A percentile compares a stretch with the other conserved stretches of the same genome.
Conservation (phyloP, 2,113 vertebrate genomes). For the Merops nubicus region DNA sequence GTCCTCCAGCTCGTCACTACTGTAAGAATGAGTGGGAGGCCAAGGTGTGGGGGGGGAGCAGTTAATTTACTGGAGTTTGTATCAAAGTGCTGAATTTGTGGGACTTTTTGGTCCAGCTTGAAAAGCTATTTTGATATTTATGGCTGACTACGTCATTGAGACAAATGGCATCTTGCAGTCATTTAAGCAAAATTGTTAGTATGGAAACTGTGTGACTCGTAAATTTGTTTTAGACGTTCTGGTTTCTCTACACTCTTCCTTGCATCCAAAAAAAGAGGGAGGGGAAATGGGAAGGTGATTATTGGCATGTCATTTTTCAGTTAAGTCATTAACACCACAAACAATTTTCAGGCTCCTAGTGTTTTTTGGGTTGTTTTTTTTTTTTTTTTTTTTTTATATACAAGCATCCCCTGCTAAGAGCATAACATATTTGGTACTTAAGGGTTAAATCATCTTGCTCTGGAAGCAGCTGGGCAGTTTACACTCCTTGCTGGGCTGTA, state of each 20-base stretch:
- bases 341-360: background rate
- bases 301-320: background rate
- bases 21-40: background rate
- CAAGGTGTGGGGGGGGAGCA: background rate
- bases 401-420: background rate
- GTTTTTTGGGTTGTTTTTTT: no score
- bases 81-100: conserved; percentile 48
- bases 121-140: conserved; percentile 15
- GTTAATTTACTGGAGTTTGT: conserved; percentile 40
- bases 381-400: background rate
- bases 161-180: background rate
- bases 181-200: background rate
- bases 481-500: conserved; percentile 79
- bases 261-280: background rate
- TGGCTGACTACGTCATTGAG: conserved; percentile 3
- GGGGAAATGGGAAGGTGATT: background rate
- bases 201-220: background rate
- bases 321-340: background rate
- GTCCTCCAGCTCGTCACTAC: background rate
- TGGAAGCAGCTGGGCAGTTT: conserved; percentile 83
- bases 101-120: conserved; percentile 17
- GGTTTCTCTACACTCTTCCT: background rate
- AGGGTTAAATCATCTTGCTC: conserved; percentile 74
- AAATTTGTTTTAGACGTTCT: background rate
- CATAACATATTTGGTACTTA: background rate